phyloP scores from a whole-genome alignment of 2,888 invertebrate genomes.

The Panzeria rudis region DNA sequence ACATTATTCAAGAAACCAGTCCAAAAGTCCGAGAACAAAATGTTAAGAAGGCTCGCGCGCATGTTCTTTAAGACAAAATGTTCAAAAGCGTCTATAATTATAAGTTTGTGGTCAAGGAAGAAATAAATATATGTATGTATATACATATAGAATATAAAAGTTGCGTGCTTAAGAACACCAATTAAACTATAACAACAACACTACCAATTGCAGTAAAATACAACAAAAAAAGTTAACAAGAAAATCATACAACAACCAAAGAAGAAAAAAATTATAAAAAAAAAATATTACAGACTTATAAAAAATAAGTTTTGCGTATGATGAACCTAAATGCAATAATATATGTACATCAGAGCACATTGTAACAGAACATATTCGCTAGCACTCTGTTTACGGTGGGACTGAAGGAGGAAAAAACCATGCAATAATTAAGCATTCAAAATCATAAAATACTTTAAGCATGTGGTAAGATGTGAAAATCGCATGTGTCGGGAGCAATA shows the following conservation, averaged over 20 bases:
- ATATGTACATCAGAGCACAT: background rate
- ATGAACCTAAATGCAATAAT: constrained; percentile 57
- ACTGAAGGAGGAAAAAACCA: background rate
- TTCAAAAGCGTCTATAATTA: constrained; percentile 58
- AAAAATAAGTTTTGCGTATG: constrained; percentile 62
- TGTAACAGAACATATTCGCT: constrained; percentile 17
- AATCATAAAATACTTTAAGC: no score
- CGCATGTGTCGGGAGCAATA: no score
- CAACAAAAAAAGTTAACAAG: constrained; percentile 10
- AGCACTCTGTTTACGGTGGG: background rate
- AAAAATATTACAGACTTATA: background rate
- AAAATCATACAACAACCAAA: constrained; percentile 34
- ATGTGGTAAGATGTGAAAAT: no score
- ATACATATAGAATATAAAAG: constrained; percentile 19
- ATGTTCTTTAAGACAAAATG: constrained; percentile 26
- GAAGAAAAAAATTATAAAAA: constrained; percentile 14
- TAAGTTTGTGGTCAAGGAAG: constrained; percentile 50
- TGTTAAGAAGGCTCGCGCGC: constrained; percentile 13
- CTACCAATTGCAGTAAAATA: constrained; percentile 20
- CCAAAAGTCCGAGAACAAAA: constrained; percentile 18
- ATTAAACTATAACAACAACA: constrained; percentile 53
- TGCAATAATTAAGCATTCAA: background rate
- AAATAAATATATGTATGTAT: background rate
- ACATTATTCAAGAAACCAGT: constrained; percentile 42
- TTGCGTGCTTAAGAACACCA: constrained; percentile 58